A percentile compares a stretch with the other conserved stretches of the same genome.
These are phyloP conservation scores for Phalanger gymnotis DNA, from an alignment of 2,797 vertebrate genomes.

Conservation along the genomic window DNA sequence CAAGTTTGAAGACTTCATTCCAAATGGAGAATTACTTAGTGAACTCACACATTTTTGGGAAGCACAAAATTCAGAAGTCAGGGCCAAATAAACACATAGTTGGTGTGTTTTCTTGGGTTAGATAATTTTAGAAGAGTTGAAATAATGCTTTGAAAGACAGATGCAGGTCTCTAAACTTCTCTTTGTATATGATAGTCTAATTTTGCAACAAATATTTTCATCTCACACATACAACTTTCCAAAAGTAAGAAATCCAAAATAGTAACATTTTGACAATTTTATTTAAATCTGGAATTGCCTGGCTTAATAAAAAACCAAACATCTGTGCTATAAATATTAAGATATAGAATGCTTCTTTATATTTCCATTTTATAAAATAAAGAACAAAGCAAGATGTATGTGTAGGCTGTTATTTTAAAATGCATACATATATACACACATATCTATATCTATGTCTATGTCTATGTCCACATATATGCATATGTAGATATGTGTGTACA, in stretches of 20 bases:
- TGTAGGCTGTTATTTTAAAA: conserved; percentile 47
- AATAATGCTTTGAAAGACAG: conserved; percentile 63
- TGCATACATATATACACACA: not conserved
- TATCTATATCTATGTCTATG: no score
- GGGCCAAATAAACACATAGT: conserved; percentile 11
- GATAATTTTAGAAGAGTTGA: conserved; percentile 64
- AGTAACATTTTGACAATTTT: conserved; percentile 59
- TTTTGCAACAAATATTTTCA: conserved; percentile 42
- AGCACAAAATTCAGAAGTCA: conserved; percentile 43
- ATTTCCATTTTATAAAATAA: conserved; percentile 51
- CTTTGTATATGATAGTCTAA: conserved; percentile 46
- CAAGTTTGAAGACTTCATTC: conserved; percentile 51
- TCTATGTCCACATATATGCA: no score
- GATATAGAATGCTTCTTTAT: conserved; percentile 37
- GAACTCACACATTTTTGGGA: conserved; percentile 32
- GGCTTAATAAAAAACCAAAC: conserved; percentile 51
- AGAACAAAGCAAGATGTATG: conserved; percentile 43
- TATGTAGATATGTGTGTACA: not conserved
- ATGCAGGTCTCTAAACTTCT: conserved; percentile 61
- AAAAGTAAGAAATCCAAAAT: conserved; percentile 38
- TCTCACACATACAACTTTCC: conserved; percentile 48
- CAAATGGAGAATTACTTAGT: conserved; percentile 39
- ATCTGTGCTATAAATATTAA: conserved; percentile 51
- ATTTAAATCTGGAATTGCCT: conserved; percentile 59
- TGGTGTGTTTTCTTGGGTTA: conserved; percentile 47